Evolutionary conservation across 2,888 invertebrate species (phyloP), one percentile per base, ranked within the genome.

Genomic region (Parelbella ahira): DNA sequence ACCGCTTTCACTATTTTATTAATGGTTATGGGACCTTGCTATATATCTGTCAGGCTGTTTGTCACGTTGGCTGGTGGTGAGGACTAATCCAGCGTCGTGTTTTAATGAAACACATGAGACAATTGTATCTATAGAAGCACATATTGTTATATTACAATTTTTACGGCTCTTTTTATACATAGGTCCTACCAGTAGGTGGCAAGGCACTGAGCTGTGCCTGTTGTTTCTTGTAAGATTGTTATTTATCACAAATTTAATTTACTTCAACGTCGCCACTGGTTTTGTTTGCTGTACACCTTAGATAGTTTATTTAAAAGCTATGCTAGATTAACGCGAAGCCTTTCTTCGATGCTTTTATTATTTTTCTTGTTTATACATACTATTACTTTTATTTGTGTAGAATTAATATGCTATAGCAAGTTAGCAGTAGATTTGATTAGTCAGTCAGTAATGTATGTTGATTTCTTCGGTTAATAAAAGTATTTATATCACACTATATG

Each of bases 291-390:
- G n/a, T n/a, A n/a, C n/a, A n/a, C n/a, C n/a, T n/a, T n/a, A n/a
- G n/a, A n/a, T n/a, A n/a, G n/a, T n/a, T n/a, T n/a, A n/a, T n/a
- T n/a, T n/a, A n/a, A n/a, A n/a, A n/a, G n/a, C n/a, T n/a, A n/a
- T n/a, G 53, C 67, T 66, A 41, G 64, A 61, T 74, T 19, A 72
- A 75, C 66, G 56, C 49, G 52, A 55, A 50, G 60, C 78, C 78
- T 81, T 78, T 48, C n/a, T 24, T 53, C 72, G 76, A 79, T 68
- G 78, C 80, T 76, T 67, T 56, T 61, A 54, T 53, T 33, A 49
- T 42, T 41, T 37, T 29, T 44, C 15, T 29, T 42, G 9, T 28
- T 33, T 10, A 20, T 23, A 32, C 10, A 4, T 21, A 25, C 7
- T 24, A 10, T 24, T 13, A 15, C 6, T 10, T 28, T 10, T 34